Conservation (phyloP, 2,888 invertebrate genomes). For the Amphiduros pacificus region DNA sequence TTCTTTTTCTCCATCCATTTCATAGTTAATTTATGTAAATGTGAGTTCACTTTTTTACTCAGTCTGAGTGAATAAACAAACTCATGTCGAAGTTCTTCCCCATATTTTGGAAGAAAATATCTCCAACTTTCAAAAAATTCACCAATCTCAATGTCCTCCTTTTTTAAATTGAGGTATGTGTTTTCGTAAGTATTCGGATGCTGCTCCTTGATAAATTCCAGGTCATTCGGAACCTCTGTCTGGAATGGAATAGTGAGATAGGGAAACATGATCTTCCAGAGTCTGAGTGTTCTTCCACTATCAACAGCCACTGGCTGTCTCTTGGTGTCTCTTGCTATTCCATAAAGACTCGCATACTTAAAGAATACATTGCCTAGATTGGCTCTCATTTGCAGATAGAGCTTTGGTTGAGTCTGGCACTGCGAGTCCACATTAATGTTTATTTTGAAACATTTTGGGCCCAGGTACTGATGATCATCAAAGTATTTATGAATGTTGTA, state of each 20-base stretch:
- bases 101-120: conserved; percentile 18
- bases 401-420: no score
- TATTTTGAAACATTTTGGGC: no score
- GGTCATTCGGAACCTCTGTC: neutral
- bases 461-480: no score
- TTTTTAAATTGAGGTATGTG: neutral
- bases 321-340: conserved; percentile 10
- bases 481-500: no score
- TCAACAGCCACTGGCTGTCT: neutral
- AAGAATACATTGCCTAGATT: conserved; percentile 19
- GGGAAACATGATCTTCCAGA: no score
- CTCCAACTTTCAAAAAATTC: conserved; percentile 21
- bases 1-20: no score
- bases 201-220: conserved; percentile 1
- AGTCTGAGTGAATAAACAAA: neutral
- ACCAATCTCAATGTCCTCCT: conserved; percentile 6
- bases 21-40: no score
- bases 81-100: neutral
- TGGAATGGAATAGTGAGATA: conserved; percentile 3
- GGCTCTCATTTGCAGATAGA: no score
- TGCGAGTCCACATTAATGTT: no score
- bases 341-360: conserved; percentile 21
- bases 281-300: no score
- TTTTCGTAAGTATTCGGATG: conserved; percentile 1
- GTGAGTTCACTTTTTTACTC: neutral